Conservation (phyloP, 2,888 invertebrate genomes). For the Yponomeuta malinellus region DNA sequence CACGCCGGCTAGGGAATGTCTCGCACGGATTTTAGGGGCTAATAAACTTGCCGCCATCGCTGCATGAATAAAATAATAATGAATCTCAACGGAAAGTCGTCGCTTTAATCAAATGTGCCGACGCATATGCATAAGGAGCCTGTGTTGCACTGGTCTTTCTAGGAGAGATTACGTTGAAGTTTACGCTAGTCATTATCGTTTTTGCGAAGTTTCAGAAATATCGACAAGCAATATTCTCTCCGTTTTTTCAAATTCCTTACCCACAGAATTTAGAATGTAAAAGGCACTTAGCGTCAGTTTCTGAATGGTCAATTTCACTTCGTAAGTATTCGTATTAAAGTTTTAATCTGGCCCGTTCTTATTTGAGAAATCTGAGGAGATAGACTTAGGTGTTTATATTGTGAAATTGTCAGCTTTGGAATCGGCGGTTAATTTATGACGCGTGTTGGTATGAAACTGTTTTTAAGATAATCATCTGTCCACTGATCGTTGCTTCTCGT, state of each 20-base stretch:
- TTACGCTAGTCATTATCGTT: neutral
- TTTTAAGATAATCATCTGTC: neutral
- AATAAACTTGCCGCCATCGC: conserved; percentile 41
- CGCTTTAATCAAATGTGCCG: conserved; percentile 47
- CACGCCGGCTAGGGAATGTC: conserved; percentile 14
- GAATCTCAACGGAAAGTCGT: conserved; percentile 50
- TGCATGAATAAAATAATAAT: conserved; percentile 68
- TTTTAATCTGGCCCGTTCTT: no score
- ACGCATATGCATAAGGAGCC: conserved; percentile 43
- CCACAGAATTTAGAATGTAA: no score
- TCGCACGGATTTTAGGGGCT: conserved; percentile 24
- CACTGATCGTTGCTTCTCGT: neutral
- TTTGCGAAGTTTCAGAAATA: neutral
- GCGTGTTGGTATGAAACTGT: no score
- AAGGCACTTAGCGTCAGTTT: no score
- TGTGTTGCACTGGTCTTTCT: conserved; percentile 9
- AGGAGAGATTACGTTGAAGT: neutral
- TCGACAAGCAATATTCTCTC: no score
- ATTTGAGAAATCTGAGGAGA: no score
- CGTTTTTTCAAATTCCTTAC: no score
- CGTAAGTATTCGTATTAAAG: no score
- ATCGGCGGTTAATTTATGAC: no score
- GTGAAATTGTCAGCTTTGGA: no score
- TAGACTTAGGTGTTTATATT: no score
- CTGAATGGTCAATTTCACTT: no score